phyloP scores from a whole-genome alignment of 2,888 invertebrate genomes.

The Ashinkailepas kermadecensis region DNA sequence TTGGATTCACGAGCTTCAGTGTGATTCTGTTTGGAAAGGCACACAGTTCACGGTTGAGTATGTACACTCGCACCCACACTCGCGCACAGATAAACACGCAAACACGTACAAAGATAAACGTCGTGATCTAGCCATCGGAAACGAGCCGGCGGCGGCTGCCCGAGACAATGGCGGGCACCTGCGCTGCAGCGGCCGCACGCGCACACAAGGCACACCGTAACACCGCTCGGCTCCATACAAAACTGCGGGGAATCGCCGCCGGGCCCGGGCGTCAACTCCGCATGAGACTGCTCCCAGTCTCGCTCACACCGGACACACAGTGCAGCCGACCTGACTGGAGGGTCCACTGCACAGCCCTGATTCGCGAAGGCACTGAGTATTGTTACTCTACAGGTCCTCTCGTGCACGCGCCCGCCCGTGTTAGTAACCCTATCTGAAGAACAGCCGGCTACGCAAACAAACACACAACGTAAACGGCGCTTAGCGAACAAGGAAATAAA shows the following conservation, averaged over 20 bases:
- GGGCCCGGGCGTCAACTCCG: neutral
- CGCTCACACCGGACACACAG: no score
- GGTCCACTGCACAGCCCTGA: neutral
- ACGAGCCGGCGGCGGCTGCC: neutral
- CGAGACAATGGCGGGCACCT: neutral
- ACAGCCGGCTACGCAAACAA: neutral
- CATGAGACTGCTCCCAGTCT: neutral
- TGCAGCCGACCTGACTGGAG: no score
- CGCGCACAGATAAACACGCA: neutral
- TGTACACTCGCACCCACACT: neutral
- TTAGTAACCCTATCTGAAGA: neutral
- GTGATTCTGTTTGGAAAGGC: neutral
- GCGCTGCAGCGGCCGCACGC: neutral
- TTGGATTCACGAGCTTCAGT: conserved; percentile 11
- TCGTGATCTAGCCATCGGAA: neutral
- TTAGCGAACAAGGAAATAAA: conserved; percentile 7
- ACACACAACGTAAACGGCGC: neutral
- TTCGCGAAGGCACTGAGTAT: conserved; percentile 13
- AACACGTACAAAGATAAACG: neutral
- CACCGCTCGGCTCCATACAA: neutral
- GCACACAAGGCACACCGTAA: neutral
- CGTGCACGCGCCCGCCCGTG: neutral
- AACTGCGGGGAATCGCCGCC: neutral
- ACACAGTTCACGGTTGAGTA: neutral
- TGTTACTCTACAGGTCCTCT: neutral